Base-by-base conservation (phyloP, 1,140 invertebrate genomes). In the Penaeus chinensis region DNA sequence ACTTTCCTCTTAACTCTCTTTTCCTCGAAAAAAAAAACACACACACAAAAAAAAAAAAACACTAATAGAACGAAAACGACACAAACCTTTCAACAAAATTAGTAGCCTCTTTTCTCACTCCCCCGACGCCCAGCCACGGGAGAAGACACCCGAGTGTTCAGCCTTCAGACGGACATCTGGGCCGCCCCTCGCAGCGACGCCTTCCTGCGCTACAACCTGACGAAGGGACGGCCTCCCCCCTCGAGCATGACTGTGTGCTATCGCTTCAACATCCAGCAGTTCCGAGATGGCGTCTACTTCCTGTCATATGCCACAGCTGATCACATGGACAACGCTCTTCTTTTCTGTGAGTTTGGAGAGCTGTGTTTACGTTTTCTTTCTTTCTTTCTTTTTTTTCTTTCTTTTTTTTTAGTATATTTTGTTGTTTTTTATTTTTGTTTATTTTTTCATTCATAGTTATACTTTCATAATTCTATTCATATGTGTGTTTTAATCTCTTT, bases 121-220 rank as follows among this genome's bases (percentile, higher is more conserved):
- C 54, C 27, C 20, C 27, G 11, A 42, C 63, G 19, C 27, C 22
- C 32, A 11, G 47, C 22, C 22, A n/a, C 13, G 22, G 47, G 42
- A n/a, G 47, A 20, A 47, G 18, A 32, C 20, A 80, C 62, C n/a
- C 27, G 63, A 62, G 84, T 86, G 18, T 86, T 86, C 77, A 80
- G 77, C 71, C 77, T 86, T 22, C 84, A 86, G 77, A 86, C 84
- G n/a, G 84, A 86, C 77, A 69, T 86, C 37, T 86, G 84, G 84
- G 42, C 74, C 1, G 76, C 42, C 8, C 76, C 84, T 16, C 65
- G 76, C 0, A 86, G 62, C 20, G 84, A 86, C 32, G 84, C 77
- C n/a, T 86, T 66, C 62, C 84, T 86, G 62, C 60, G 84, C n/a
- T 86, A 86, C 42, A 80, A 79, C 22, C 47, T 86, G 62, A 24